A percentile compares a stretch with the other conserved stretches of the same genome.
Evolutionary conservation across 1,140 invertebrate species (phyloP).

Genomic region (Hylaeus anthracinus): DNA sequence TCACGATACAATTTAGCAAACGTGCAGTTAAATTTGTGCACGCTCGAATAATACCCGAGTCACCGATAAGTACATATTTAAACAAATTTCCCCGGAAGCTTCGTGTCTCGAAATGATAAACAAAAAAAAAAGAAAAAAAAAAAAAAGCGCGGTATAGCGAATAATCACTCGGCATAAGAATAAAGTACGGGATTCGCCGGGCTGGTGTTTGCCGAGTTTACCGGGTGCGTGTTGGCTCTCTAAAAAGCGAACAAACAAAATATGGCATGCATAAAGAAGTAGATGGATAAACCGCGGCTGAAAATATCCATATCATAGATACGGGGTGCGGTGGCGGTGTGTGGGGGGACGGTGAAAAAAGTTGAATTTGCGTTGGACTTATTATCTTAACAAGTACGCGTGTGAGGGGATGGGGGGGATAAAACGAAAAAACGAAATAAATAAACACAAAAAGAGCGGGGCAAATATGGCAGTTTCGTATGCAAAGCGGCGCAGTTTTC

Average conservation of each 20-base stretch:
- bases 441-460: not conserved
- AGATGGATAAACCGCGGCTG: slow-evolving; percentile 29
- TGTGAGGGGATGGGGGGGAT: not conserved
- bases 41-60: too few relatives aligned
- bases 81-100: too few relatives aligned
- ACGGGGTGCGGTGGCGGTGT: not conserved
- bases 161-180: not conserved
- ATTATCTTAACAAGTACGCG: not conserved
- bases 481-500: not conserved
- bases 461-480: slow-evolving; percentile 10
- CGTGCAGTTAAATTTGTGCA: too few relatives aligned
- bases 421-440: not conserved
- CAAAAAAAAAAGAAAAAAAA: too few relatives aligned
- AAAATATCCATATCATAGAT: slow-evolving; percentile 33
- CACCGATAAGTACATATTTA: too few relatives aligned
- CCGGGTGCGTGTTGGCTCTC: slow-evolving; percentile 14
- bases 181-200: not conserved
- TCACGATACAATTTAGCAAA: too few relatives aligned
- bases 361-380: not conserved
- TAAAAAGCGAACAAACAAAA: slow-evolving; percentile 1
- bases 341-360: not conserved
- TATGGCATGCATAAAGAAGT: slow-evolving; percentile 34
- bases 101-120: too few relatives aligned
- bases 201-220: not conserved
- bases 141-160: not conserved